phyloP scores from a whole-genome alignment of 2,888 invertebrate species.

The Eretmocerus hayati region DNA sequence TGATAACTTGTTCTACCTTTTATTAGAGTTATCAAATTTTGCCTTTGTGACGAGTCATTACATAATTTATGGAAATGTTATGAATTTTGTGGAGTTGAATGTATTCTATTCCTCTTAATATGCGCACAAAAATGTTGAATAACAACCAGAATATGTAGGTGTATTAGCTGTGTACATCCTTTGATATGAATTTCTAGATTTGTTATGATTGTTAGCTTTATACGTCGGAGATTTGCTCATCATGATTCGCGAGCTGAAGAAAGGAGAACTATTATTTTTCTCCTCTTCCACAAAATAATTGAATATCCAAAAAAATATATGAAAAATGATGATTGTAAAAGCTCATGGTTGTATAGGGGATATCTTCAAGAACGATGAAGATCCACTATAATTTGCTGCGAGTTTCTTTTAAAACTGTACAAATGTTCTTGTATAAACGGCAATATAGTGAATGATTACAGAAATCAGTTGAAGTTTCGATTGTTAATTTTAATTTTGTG shows the following conservation, averaged over 20 bases:
- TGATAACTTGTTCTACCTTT: slow-evolving; percentile 22
- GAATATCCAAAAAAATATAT: slow-evolving; percentile 8
- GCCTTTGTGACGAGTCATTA: slow-evolving; percentile 21
- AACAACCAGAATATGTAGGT: slow-evolving; percentile 16
- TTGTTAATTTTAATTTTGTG: slow-evolving; percentile 15
- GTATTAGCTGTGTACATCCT: slow-evolving; percentile 18
- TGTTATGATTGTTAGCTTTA: slow-evolving; percentile 19
- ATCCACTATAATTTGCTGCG: slow-evolving; percentile 15
- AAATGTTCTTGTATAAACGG: slow-evolving; percentile 24
- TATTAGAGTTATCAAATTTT: slow-evolving; percentile 21
- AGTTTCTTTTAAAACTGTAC: slow-evolving; percentile 21
- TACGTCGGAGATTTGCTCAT: slow-evolving; percentile 17
- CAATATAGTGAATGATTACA: slow-evolving; percentile 17
- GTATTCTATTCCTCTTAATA: slow-evolving; percentile 21
- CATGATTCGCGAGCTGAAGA: slow-evolving; percentile 10
- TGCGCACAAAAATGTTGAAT: slow-evolving; percentile 11
- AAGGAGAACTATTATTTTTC: slow-evolving; percentile 6
- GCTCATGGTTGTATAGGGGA: background rate
- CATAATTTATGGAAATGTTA: slow-evolving; percentile 24
- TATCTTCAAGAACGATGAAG: slow-evolving; percentile 6
- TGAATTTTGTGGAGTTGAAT: slow-evolving; percentile 18
- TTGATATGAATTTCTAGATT: slow-evolving; percentile 18
- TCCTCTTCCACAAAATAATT: slow-evolving; percentile 15
- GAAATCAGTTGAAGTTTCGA: slow-evolving; percentile 14
- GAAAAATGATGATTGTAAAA: background rate